Base-by-base conservation (phyloP, 2,888 invertebrate genomes). In the Drosophila melanosoma region DNA sequence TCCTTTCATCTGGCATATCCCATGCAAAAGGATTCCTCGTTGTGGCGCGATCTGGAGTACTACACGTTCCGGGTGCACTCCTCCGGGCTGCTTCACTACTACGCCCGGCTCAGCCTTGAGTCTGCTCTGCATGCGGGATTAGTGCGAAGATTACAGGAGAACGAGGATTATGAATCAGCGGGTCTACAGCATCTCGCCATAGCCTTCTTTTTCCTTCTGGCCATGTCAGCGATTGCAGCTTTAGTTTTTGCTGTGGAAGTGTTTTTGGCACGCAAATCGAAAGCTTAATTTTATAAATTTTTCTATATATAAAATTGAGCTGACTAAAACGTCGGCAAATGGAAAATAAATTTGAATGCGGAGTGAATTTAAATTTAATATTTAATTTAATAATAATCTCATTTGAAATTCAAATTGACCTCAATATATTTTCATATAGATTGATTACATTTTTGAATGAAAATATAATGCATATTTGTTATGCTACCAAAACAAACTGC, bases 41-140 rank as follows among this genome's bases (percentile, higher is more conserved):
- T 92, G 53, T 91, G 87, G 87, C 89, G 87, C 4, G 82, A 87
- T n/a, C 57, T 87, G 32, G 87, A 90, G 58, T 91, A 90, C 52
- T 92, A 81, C 33, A 82, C 88, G 0, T 85, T 79, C 57, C 79
- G 89, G 5, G 69, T 91, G 1, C 90, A 91, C 52, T 90, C 91
- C 0, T 89, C 90, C 1, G 92, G 92, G 0, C 23, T 92, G 54
- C 74, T 89, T 5, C 51, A 84, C 8, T 79, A 84, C 40, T 92
- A 86, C 32, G 86, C 86, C 11, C 65, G 76, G 2, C 83, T 72
- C 23, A 83, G 90, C 12, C 90, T 90, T 23, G 85, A 76, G 6
- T 71, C 83, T 12, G 92, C 92, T 0, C 38, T 86, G 2, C 73
- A 80, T 23, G 90, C 85, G 3, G 86, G 89, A 0, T 70, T 86